These are phyloP conservation scores for Elaeidobius kamerunicus DNA, from an alignment of 2,888 invertebrate species.

Conservation along the genomic window DNA sequence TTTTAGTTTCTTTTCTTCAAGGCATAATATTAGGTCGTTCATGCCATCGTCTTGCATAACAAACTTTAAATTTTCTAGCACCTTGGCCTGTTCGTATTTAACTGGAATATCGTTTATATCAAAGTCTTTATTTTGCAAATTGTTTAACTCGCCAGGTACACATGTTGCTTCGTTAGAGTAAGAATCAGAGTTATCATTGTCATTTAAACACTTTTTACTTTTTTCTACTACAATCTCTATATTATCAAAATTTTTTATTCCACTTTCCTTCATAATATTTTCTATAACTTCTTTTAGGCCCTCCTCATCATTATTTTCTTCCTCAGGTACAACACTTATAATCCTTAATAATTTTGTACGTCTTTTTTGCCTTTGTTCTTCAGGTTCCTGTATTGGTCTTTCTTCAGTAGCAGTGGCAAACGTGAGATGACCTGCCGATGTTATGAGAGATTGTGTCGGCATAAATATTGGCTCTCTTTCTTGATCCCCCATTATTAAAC, in stretches of 20 bases:
- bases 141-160: slow-evolving; percentile 39
- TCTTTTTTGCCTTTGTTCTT: slow-evolving; percentile 37
- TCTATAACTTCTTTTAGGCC: slow-evolving; percentile 30
- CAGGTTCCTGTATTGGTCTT: slow-evolving; percentile 43
- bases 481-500: slow-evolving; percentile 63
- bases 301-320: slow-evolving; percentile 30
- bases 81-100: slow-evolving; percentile 41
- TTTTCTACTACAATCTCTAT: slow-evolving; percentile 35
- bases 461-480: slow-evolving; percentile 63
- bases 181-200: slow-evolving; percentile 32
- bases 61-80: slow-evolving; percentile 41
- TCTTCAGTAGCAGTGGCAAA: slow-evolving; percentile 47
- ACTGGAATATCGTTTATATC: slow-evolving; percentile 40
- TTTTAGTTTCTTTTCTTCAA: slow-evolving; percentile 46
- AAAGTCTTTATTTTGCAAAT: slow-evolving; percentile 40
- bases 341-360: slow-evolving; percentile 33
- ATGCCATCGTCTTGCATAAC: slow-evolving; percentile 46
- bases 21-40: slow-evolving; percentile 44
- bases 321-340: slow-evolving; percentile 30
- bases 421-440: slow-evolving; percentile 49
- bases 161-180: slow-evolving; percentile 32
- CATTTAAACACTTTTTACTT: slow-evolving; percentile 26
- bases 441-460: slow-evolving; percentile 65
- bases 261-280: slow-evolving; percentile 31
- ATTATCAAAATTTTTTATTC: slow-evolving; percentile 25